Evolutionary conservation across 2,888 invertebrate genomes (phyloP), one percentile per base, ranked within the genome.

Genomic region (Parasteatoda lunata): DNA sequence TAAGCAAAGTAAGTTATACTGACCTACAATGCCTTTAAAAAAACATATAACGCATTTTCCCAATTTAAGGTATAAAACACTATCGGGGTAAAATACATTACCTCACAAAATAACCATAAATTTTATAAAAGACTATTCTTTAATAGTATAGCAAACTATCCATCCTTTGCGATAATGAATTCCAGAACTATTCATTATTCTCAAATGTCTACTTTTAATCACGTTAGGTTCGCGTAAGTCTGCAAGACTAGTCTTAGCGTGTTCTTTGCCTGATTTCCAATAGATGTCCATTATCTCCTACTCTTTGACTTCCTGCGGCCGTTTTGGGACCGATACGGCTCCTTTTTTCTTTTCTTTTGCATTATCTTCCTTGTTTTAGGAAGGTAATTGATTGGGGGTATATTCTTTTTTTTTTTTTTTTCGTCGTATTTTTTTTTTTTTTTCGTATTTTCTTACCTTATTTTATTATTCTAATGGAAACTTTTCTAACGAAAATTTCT

Each of bases 371-470:
- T 52, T 71, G 83, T 77, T 70, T 68, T 64, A 15, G 47, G 71
- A 83, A 70, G 70, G 71, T 83, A 83, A 83, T 83, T 77, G 83
- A 83, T 83, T 83, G 76, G 59, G 71, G 70, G 45, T 64, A 15
- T 77, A 71, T 69, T 54, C 5, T 65, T 47, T 5, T n/a, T 7
- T n/a, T 49, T 69, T 30, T 45, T 68, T n/a, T n/a, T 15, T 9
- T 49, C 54, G 47, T 68, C 15, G 13, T 59, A 3, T n/a, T 49
- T 69, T 30, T 45, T 68, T 54, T 69, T 9, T 48, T 81, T 64
- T 48, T 48, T 15, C 66, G 9, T 47, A 48, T 49, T 81, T 66
- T 9, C 30, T 66, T 81, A 48, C 5, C 9, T 54, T 30, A 54
- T n/a, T 30, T 30, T 66, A 30, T 30, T 66, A 30, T 66, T 30